Conservation (phyloP, 2,888 invertebrate genomes). For the Teinopalpus imperialis region DNA sequence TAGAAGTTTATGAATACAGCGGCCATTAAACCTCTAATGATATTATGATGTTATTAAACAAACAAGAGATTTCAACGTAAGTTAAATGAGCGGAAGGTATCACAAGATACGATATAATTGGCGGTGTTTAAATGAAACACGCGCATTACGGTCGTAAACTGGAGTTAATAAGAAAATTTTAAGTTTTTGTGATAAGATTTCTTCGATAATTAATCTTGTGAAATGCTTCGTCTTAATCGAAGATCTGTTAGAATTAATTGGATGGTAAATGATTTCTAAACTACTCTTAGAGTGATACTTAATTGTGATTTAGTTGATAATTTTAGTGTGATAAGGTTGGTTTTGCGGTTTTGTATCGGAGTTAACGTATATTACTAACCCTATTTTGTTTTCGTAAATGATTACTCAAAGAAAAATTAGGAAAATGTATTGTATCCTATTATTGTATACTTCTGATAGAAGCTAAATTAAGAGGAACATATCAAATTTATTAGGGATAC, state of each 20-base stretch:
- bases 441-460: too few relatives aligned
- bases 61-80: slow-evolving; percentile 41
- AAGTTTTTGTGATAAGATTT: slow-evolving; percentile 11
- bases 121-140: slow-evolving; percentile 24
- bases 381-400: too few relatives aligned
- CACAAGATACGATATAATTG: slow-evolving; percentile 21
- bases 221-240: slow-evolving; percentile 6
- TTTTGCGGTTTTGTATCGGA: too few relatives aligned
- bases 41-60: slow-evolving; percentile 51
- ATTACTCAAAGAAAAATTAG: too few relatives aligned
- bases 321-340: background rate
- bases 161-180: slow-evolving; percentile 18
- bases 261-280: background rate
- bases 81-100: slow-evolving; percentile 32
- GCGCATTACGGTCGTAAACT: slow-evolving; percentile 23
- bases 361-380: too few relatives aligned
- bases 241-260: slow-evolving; percentile 1
- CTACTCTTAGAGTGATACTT: background rate
- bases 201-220: slow-evolving; percentile 12
- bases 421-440: too few relatives aligned
- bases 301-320: too few relatives aligned
- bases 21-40: slow-evolving; percentile 53
- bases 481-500: too few relatives aligned
- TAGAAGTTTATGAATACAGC: slow-evolving; percentile 50
- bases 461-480: too few relatives aligned